Base-by-base conservation (phyloP, 2,113 vertebrate species). In the Myiozetetes cayanensis region DNA sequence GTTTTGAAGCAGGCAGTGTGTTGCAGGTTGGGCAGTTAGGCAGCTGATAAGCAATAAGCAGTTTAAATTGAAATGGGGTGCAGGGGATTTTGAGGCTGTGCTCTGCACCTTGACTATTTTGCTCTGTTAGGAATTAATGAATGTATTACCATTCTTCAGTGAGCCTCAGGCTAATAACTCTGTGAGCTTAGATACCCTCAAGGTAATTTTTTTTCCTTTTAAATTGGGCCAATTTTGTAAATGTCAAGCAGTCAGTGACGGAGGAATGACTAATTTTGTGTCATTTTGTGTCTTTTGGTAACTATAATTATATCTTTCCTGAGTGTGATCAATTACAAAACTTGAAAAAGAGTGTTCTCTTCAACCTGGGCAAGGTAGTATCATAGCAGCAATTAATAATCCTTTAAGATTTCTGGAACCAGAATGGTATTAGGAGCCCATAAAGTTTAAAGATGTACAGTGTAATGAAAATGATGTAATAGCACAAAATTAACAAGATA, bases 171-270 rank as follows among this genome's bases (percentile, higher is more conserved):
- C 55, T 92, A 90, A 56, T 53, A 56, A 80, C 25, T 87, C 70
- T 81, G 27, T 87, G 22, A 80, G n/a, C 55, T 94, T 95, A 89
- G 96, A 94, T 92, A 95, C 84, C 70, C 92, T 93, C 86, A 96
- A 96, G 87, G 87, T 95, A 49, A 62, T 94, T 94, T 86, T 82
- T 22, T 14, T 27, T 90, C 21, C 47, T 94, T 96, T 91, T 83
- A 71, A 93, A 91, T 89, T 49, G 85, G 78, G 37, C 61, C 37
- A 67, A 72, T 84, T 92, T 96, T 80, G 56, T 82, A 96, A 96
- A 94, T 95, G 71, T 97, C 91, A 96, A 87, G 53, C 52, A 89
- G 49, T 50, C 61, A 78, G 15, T 35, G 73, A 80, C 10, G 82
- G 62, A 81, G 72, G 77, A 94, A 91, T 91, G 4, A 53, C 41